Evolutionary conservation across 2,797 vertebrate genomes (phyloP), one percentile per base, ranked within the genome.

Genomic region (Podarcis lilfordi): DNA sequence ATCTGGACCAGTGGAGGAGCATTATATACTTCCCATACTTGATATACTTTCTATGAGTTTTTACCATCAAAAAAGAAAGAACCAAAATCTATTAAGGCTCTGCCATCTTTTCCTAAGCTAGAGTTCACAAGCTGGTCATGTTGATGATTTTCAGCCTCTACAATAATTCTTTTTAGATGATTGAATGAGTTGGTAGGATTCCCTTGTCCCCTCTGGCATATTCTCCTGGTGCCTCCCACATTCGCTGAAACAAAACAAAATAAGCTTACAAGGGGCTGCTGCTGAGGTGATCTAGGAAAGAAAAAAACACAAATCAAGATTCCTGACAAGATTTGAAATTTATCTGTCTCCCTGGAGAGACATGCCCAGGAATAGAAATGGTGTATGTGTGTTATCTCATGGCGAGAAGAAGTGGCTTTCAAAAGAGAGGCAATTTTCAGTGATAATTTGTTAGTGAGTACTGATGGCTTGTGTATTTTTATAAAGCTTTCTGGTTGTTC

Each of bases 121-220:
- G 66, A 88, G 81, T 89, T 88, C 81, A 89, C 1, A 82, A 85
- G 45, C 66, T 84, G 55, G 25, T 43, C 66, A 68, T 6, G 2
- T 77, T 80, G 69, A 69, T 83, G 83, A 66, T 40, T 89, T 84
- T 82, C 40, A 83, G 79, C 45, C 74, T 32, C 77, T 89, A 10
- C 61, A 87, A 55, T 25, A 11, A 25, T 50, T 35, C 1, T 91
- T 91, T 66, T 90, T 55, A 86, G 68, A 69, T 80, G 15, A 81
- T 8, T 25, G 59, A 91, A 85, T 25, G 32, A 55, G 64, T 8
- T 75, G 72, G n/a, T 86, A 21, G 74, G 87, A 87, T 32, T 91
- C 40, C 45, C 19, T 87, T 27, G 25, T 80, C 37, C 21, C 89
- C n/a, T 23, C 87, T 91, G 79, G 21, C 32, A 66, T 10, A 59